Conservation (phyloP, 2,888 invertebrate species). For the Lasioglossum morio region DNA sequence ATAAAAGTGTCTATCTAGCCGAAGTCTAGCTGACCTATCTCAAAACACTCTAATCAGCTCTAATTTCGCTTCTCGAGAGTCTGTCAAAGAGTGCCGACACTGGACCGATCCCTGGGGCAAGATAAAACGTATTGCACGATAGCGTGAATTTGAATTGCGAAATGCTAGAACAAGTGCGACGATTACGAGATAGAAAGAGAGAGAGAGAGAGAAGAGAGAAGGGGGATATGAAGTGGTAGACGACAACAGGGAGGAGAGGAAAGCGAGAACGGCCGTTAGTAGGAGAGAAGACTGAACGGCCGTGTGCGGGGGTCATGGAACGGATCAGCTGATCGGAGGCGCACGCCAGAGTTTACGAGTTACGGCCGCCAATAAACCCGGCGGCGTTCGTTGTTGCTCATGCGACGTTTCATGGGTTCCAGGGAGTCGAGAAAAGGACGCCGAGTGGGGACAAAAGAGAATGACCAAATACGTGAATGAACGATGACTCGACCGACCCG, state of each 20-base stretch:
- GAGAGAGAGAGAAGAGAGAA: constrained; percentile 25
- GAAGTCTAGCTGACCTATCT: neutral
- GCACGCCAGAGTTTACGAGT: constrained; percentile 85
- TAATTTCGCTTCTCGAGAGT: neutral
- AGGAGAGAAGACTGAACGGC: constrained; percentile 69
- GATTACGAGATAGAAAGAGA: constrained; percentile 4
- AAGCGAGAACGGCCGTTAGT: constrained; percentile 62
- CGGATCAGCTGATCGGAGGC: constrained; percentile 85
- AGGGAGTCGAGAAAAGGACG: constrained; percentile 72
- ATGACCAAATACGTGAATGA: constrained; percentile 77
- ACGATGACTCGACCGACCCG: constrained; percentile 71
- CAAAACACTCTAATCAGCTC: neutral
- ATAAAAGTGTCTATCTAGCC: neutral
- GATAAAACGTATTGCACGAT: neutral
- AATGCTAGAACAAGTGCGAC: neutral
- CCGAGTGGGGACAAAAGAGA: constrained; percentile 66
- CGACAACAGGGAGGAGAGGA: constrained; percentile 33
- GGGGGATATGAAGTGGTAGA: neutral
- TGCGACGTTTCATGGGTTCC: constrained; percentile 80
- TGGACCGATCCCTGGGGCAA: neutral
- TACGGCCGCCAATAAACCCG: constrained; percentile 85
- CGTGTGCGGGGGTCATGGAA: constrained; percentile 82
- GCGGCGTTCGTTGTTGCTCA: constrained; percentile 82
- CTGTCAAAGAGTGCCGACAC: neutral
- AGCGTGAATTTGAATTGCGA: neutral